These are phyloP conservation scores for Andrena dorsata DNA, from an alignment of 2,888 invertebrate genomes.

Conservation along the genomic window DNA sequence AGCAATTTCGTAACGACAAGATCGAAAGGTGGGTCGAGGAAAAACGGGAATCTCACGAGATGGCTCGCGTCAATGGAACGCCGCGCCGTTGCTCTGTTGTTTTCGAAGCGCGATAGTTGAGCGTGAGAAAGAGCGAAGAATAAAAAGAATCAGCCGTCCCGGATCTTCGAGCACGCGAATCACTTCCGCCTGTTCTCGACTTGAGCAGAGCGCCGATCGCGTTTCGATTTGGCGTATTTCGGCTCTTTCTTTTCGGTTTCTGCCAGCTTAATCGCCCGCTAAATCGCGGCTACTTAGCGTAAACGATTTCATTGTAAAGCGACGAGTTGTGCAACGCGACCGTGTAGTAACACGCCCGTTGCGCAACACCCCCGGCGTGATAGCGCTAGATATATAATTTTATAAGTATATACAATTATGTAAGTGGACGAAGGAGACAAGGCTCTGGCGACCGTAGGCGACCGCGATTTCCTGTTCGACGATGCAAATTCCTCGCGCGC, in stretches of 20 bases:
- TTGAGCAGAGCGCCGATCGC: neutral
- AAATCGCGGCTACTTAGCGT: neutral
- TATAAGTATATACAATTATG: constrained; percentile 39
- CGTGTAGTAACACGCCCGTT: constrained; percentile 25
- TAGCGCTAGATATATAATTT: constrained; percentile 51
- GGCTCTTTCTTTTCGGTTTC: neutral
- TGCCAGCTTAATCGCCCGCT: constrained; percentile 5
- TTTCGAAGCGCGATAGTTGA: constrained; percentile 40
- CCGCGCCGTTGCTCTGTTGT: constrained; percentile 30
- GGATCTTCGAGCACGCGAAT: constrained; percentile 51
- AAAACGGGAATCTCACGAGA: constrained; percentile 31
- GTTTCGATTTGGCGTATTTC: neutral
- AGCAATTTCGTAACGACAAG: neutral
- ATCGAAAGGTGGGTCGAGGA: constrained; percentile 11
- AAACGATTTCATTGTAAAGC: constrained; percentile 30
- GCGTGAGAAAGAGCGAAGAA: constrained; percentile 53
- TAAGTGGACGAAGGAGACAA: constrained; percentile 38
- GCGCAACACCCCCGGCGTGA: constrained; percentile 29
- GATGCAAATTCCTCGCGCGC: constrained; percentile 19
- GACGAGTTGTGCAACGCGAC: constrained; percentile 22
- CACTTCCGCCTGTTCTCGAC: constrained; percentile 46
- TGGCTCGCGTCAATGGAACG: neutral
- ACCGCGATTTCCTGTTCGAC: constrained; percentile 45
- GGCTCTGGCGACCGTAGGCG: constrained; percentile 19
- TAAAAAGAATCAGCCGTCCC: constrained; percentile 57